phyloP scores from a whole-genome alignment of 1,140 invertebrate genomes.

The Drosophila lacertosa region DNA sequence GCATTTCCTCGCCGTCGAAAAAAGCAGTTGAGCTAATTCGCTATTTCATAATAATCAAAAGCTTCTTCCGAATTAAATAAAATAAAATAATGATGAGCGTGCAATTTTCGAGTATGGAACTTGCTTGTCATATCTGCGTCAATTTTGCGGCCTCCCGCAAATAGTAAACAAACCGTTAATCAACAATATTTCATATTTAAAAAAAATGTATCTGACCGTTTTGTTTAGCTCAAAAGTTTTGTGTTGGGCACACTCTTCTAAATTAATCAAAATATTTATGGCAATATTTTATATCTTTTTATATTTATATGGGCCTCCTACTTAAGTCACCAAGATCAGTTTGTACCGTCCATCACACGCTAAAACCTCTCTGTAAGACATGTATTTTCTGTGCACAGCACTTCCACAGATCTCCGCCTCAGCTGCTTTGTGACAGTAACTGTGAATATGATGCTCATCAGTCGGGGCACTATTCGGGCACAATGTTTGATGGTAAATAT shows the following conservation, averaged over 20 bases:
- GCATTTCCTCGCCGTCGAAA: too few relatives aligned
- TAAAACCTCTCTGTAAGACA: neutral
- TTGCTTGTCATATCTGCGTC: neutral
- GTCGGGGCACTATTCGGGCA: conserved; percentile 34
- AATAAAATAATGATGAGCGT: conserved; percentile 2
- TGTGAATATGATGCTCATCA: conserved; percentile 15
- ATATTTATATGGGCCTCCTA: neutral
- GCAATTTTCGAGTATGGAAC: neutral
- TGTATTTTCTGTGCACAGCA: neutral
- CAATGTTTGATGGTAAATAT: conserved; percentile 29
- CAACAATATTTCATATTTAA: too few relatives aligned
- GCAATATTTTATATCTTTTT: too few relatives aligned
- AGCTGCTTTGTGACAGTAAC: neutral
- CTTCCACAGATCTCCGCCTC: neutral
- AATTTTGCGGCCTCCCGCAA: neutral
- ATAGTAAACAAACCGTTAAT: neutral
- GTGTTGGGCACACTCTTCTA: too few relatives aligned
- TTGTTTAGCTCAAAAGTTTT: too few relatives aligned
- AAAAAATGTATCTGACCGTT: too few relatives aligned
- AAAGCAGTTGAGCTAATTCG: too few relatives aligned
- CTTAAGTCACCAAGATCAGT: neutral
- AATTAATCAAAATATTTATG: too few relatives aligned
- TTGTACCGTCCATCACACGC: neutral
- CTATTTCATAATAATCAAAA: neutral
- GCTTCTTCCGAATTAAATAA: neutral